phyloP scores from a whole-genome alignment of 2,113 vertebrate species.

The Nematolebias whitei region DNA sequence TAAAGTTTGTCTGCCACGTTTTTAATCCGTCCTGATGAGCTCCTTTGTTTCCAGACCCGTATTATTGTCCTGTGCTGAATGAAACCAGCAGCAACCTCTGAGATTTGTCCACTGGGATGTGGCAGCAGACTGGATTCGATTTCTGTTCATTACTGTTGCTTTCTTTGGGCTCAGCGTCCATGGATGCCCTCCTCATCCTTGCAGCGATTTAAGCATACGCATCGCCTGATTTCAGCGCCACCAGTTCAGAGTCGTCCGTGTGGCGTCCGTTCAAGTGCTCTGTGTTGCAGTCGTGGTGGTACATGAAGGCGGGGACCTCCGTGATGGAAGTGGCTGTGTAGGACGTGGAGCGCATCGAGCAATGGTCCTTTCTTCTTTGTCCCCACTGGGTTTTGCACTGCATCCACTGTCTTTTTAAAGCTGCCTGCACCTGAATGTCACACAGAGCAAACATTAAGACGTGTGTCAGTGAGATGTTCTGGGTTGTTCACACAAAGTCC shows the following conservation, averaged over 20 bases:
- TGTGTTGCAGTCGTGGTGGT: constrained; percentile 83
- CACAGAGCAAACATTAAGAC: background rate
- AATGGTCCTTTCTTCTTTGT: constrained; percentile 86
- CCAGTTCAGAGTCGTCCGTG: constrained; percentile 83
- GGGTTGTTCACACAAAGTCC: background rate
- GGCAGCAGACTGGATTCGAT: constrained; percentile 5
- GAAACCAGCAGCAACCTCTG: constrained; percentile 22
- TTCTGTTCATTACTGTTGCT: constrained; percentile 1
- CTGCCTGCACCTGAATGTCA: constrained; percentile 85
- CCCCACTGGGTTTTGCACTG: constrained; percentile 90
- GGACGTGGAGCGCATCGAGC: constrained; percentile 85
- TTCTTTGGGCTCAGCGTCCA: background rate
- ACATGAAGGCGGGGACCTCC: constrained; percentile 87
- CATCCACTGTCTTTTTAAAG: constrained; percentile 91
- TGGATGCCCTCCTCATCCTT: background rate
- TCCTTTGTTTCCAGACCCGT: constrained; percentile 26
- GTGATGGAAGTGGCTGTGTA: constrained; percentile 89
- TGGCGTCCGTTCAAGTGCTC: constrained; percentile 84
- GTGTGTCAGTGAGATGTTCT: background rate
- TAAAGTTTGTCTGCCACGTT: constrained; percentile 29
- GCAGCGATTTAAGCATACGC: constrained; percentile 78
- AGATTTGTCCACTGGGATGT: constrained; percentile 34
- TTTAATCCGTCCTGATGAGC: constrained; percentile 26
- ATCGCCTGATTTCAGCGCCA: constrained; percentile 85
- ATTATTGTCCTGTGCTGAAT: constrained; percentile 38